A percentile compares a stretch with the other conserved stretches of the same genome.
Evolutionary conservation across 2,888 invertebrate species (phyloP).

Genomic region (Drosophila picticornis): DNA sequence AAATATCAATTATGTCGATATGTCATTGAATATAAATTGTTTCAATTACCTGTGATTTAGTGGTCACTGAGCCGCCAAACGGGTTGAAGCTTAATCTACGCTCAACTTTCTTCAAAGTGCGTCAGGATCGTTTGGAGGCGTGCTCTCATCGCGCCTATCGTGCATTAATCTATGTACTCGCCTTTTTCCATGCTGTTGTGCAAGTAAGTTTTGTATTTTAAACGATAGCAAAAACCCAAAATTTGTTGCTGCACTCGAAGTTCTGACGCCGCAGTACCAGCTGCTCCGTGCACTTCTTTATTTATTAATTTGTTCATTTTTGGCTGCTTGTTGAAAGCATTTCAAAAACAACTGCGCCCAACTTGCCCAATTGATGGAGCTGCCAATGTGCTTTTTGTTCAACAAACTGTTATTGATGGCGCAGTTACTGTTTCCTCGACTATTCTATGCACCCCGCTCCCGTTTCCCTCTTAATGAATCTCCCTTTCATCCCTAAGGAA

Average conservation of each 20-base stretch:
- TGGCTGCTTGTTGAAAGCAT: slow-evolving; percentile 62
- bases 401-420: slow-evolving; percentile 74
- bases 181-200: slow-evolving; percentile 97
- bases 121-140: slow-evolving; percentile 89
- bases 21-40: background rate
- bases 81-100: slow-evolving; percentile 94
- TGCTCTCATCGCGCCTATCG: slow-evolving; percentile 92
- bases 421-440: slow-evolving; percentile 34
- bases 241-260: slow-evolving; percentile 45
- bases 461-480: slow-evolving; percentile 1
- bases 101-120: slow-evolving; percentile 95
- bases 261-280: slow-evolving; percentile 29
- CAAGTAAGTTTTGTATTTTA: slow-evolving; percentile 86
- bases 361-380: slow-evolving; percentile 60
- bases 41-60: slow-evolving; percentile 85
- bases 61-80: slow-evolving; percentile 97
- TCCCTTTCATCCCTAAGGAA: slow-evolving; percentile 87
- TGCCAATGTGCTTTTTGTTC: slow-evolving; percentile 32
- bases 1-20: background rate
- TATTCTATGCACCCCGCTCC: slow-evolving; percentile 28
- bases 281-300: slow-evolving; percentile 60
- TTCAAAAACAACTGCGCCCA: slow-evolving; percentile 54
- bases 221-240: slow-evolving; percentile 17
- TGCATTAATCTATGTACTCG: slow-evolving; percentile 93
- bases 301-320: slow-evolving; percentile 76